Evolutionary conservation across 2,888 invertebrate species (phyloP).

Genomic region (Caenorhabditis becei): DNA sequence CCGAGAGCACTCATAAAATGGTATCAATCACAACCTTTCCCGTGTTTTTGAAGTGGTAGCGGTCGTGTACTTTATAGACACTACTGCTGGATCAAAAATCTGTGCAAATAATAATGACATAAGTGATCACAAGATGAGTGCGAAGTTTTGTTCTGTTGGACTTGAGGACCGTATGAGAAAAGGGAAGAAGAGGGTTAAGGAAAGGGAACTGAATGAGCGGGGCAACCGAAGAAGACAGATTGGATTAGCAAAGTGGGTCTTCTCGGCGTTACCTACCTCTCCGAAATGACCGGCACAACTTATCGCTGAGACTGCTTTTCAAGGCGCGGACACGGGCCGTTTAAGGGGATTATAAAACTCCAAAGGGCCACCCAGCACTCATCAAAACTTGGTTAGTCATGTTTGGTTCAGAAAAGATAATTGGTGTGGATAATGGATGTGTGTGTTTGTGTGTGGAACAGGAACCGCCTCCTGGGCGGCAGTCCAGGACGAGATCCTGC

Average conservation of each 20-base stretch:
- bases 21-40: slow-evolving; percentile 16
- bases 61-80: slow-evolving; percentile 26
- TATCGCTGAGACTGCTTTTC: slow-evolving; percentile 18
- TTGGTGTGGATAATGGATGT: slow-evolving; percentile 67
- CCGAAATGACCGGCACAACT: slow-evolving; percentile 33
- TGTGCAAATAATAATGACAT: slow-evolving; percentile 31
- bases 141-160: slow-evolving; percentile 27
- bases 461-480: slow-evolving; percentile 42
- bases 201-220: too few relatives aligned
- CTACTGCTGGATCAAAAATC: slow-evolving; percentile 46
- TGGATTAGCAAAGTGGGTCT: slow-evolving; percentile 52
- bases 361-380: slow-evolving; percentile 38
- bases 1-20: slow-evolving; percentile 28
- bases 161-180: not conserved
- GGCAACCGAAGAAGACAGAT: slow-evolving; percentile 21
- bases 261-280: slow-evolving; percentile 31
- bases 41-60: slow-evolving; percentile 21
- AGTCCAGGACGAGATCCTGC: slow-evolving; percentile 51
- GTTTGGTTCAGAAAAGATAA: slow-evolving; percentile 64
- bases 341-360: slow-evolving; percentile 55
- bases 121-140: slow-evolving; percentile 34
- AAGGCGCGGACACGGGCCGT: slow-evolving; percentile 33
- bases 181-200: slow-evolving; percentile 9
- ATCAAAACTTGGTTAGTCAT: slow-evolving; percentile 63
- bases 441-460: slow-evolving; percentile 57